Percentiles rank a stretch among this genome's conserved stretches.
These are phyloP conservation scores for Thamnophis sirtalis DNA, from an alignment of 2,113 vertebrate species.

Conservation along the genomic window DNA sequence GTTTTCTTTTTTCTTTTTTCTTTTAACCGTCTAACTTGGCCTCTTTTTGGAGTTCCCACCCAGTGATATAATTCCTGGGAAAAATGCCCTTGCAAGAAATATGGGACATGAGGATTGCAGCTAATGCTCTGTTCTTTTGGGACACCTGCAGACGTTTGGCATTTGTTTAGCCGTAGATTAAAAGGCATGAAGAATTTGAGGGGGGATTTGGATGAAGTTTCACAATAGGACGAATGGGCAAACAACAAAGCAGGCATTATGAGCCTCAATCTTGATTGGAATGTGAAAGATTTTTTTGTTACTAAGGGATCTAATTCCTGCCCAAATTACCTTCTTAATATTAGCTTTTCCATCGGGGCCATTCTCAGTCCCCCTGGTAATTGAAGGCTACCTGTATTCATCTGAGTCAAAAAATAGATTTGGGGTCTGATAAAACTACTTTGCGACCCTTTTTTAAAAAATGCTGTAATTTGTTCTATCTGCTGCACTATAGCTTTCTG, in stretches of 20 bases:
- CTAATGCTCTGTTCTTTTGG: neutral
- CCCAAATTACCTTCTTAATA: neutral
- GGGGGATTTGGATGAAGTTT: neutral
- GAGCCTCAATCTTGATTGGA: neutral
- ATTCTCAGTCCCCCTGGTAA: neutral
- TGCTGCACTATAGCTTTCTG: neutral
- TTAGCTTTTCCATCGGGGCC: neutral
- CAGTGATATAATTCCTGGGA: constrained; percentile 16
- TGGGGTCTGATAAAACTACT: neutral
- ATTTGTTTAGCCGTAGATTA: neutral
- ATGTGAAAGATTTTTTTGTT: neutral
- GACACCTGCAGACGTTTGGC: neutral
- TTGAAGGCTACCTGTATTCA: no score
- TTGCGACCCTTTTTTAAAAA: neutral
- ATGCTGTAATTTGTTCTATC: neutral
- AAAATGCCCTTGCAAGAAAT: constrained; percentile 19
- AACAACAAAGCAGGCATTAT: neutral
- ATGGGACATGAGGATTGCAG: constrained; percentile 15
- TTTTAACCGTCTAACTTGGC: neutral
- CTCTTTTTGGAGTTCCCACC: neutral
- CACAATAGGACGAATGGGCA: neutral
- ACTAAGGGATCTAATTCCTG: neutral
- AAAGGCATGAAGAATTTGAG: neutral
- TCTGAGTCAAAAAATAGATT: neutral
- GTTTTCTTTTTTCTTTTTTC: neutral